Evolutionary conservation across 2,113 vertebrate species (phyloP).

Genomic region (Zosterops lateralis): DNA sequence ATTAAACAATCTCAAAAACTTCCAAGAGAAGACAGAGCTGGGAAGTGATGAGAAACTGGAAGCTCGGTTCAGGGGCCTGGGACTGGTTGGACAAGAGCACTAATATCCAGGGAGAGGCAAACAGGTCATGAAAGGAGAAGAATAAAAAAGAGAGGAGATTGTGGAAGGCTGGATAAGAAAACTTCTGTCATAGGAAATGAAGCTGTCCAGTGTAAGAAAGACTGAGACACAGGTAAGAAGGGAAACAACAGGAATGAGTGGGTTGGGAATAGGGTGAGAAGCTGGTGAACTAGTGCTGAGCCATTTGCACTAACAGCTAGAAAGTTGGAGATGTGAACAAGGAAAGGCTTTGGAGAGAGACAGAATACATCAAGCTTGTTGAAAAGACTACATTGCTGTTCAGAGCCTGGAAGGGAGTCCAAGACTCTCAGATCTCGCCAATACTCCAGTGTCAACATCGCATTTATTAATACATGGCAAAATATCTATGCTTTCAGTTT

Average conservation of each 20-base stretch:
- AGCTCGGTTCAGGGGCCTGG: rapidly evolving
- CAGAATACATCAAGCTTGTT: neutral
- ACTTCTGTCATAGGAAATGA: neutral
- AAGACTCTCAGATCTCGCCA: neutral
- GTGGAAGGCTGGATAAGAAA: neutral
- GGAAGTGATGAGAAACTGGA: neutral
- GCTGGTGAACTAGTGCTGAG: neutral
- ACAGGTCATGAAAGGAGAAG: neutral
- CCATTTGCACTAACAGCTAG: neutral
- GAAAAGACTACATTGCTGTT: neutral
- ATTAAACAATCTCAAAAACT: neutral
- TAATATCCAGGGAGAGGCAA: neutral
- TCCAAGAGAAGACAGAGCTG: neutral
- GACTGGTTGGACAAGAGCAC: neutral
- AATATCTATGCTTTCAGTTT: neutral
- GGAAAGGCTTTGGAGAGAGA: neutral
- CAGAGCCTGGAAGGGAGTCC: neutral
- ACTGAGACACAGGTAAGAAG: rapidly evolving
- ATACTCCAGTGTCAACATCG: neutral
- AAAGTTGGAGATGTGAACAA: neutral
- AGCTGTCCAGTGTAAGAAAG: neutral
- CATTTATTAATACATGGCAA: neutral
- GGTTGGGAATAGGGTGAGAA: neutral
- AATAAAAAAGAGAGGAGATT: neutral
- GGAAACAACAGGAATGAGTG: neutral